Percentiles rank a stretch among this genome's conserved stretches.
phyloP scores from a whole-genome alignment of 2,797 vertebrate species.

The Valencia hispanica region DNA sequence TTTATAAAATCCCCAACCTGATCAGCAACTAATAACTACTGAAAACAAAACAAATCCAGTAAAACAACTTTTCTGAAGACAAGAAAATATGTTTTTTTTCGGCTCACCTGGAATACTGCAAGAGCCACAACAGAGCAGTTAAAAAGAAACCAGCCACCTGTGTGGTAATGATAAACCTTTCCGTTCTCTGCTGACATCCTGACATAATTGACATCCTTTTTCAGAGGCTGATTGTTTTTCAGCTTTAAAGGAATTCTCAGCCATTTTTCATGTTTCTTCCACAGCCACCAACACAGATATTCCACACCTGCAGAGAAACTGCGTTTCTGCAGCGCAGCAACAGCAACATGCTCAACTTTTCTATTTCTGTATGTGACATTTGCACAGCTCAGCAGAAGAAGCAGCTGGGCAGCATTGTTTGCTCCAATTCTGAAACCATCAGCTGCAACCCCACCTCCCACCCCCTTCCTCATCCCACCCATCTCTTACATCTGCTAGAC shows the following conservation, averaged over 20 bases:
- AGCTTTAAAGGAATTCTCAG: neutral
- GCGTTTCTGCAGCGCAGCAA: neutral
- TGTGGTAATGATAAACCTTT: neutral
- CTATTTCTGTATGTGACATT: conserved; percentile 17
- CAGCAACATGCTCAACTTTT: conserved; percentile 8
- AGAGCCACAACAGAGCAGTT: neutral
- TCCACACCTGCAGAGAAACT: neutral
- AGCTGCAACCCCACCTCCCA: conserved; percentile 8
- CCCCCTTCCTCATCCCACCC: neutral
- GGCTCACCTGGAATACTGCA: neutral
- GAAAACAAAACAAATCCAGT: neutral
- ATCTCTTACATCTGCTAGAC: conserved; percentile 11
- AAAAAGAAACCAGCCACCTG: neutral
- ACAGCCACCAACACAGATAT: neutral
- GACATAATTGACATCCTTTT: neutral
- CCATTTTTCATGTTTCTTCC: conserved; percentile 1
- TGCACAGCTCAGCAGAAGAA: conserved; percentile 22
- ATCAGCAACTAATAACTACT: neutral
- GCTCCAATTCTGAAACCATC: conserved; percentile 18
- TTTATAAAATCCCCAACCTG: neutral
- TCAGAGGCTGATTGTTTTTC: neutral
- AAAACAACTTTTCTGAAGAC: neutral
- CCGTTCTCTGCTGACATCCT: neutral
- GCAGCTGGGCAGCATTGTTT: conserved; percentile 22
- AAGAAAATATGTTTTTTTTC: neutral